These are phyloP conservation scores for Mylabris sibirica DNA, from an alignment of 2,888 invertebrate genomes.

Conservation along the genomic window DNA sequence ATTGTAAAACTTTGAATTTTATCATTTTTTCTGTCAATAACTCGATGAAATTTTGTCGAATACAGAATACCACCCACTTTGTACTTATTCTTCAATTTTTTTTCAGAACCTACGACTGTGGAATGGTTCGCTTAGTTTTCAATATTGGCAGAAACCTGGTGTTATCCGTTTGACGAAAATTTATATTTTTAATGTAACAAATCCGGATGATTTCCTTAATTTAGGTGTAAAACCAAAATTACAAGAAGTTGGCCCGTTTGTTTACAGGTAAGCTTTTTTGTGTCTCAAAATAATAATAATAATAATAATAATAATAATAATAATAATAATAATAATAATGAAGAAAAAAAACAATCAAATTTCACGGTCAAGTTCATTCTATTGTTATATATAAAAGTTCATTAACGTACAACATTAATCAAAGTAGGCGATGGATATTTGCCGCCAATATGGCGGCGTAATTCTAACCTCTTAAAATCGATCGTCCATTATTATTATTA, in stretches of 20 bases:
- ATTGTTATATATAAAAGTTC: background rate
- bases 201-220: constrained; percentile 80
- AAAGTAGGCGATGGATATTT: background rate
- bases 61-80: too few relatives aligned
- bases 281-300: too few relatives aligned
- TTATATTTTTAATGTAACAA: constrained; percentile 89
- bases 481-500: too few relatives aligned
- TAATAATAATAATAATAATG: too few relatives aligned
- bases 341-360: too few relatives aligned
- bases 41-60: too few relatives aligned
- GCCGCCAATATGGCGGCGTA: too few relatives aligned
- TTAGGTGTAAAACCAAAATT: constrained; percentile 81
- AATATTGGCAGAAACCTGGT: constrained; percentile 89
- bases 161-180: constrained; percentile 84
- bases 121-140: constrained; percentile 86
- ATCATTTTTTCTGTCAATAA: background rate
- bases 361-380: background rate
- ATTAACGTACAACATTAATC: too few relatives aligned
- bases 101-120: constrained; percentile 79
- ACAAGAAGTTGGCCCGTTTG: constrained; percentile 85
- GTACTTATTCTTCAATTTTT: too few relatives aligned
- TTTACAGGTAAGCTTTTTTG: constrained; percentile 73
- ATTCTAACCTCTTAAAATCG: too few relatives aligned
- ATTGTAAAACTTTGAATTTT: background rate
- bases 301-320: background rate